Evolutionary conservation across 1,140 invertebrate genomes (phyloP).

Genomic region (Drosophila mauritiana): DNA sequence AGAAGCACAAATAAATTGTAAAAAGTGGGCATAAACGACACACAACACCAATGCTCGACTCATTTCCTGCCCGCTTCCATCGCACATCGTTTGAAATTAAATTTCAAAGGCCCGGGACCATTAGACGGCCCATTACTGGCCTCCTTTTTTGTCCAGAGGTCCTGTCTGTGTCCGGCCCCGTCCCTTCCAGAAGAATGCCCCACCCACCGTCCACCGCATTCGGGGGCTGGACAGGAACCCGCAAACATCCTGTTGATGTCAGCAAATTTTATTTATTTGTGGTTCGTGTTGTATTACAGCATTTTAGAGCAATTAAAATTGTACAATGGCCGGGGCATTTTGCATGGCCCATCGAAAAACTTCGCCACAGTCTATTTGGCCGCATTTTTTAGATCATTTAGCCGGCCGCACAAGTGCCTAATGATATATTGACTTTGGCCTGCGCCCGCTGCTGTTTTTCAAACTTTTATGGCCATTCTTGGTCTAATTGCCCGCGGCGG

Average conservation of each 20-base stretch:
- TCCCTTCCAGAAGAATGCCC: neutral
- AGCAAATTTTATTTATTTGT: slow-evolving; percentile 83
- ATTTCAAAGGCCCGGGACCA: slow-evolving; percentile 61
- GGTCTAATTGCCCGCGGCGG: slow-evolving; percentile 30
- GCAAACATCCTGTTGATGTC: slow-evolving; percentile 81
- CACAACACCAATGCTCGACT: slow-evolving; percentile 49
- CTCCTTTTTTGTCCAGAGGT: slow-evolving; percentile 10
- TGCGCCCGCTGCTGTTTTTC: slow-evolving; percentile 3
- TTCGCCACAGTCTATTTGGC: slow-evolving; percentile 48
- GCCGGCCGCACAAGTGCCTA: slow-evolving; percentile 55
- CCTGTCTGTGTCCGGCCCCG: slow-evolving; percentile 6
- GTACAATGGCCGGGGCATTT: slow-evolving; percentile 62
- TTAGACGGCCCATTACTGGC: slow-evolving; percentile 64
- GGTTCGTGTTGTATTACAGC: slow-evolving; percentile 81
- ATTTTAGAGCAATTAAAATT: slow-evolving; percentile 82
- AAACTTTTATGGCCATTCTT: slow-evolving; percentile 36
- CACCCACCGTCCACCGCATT: too few species aligned
- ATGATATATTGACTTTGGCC: slow-evolving; percentile 77
- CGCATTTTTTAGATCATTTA: slow-evolving; percentile 68
- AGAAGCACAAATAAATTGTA: slow-evolving; percentile 55
- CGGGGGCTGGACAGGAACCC: slow-evolving; percentile 56
- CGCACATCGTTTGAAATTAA: slow-evolving; percentile 43
- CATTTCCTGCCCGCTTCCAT: slow-evolving; percentile 48
- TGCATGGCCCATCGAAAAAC: slow-evolving; percentile 32
- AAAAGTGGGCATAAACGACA: slow-evolving; percentile 52